Evolutionary conservation across 2,797 vertebrate genomes (phyloP), one percentile per base, ranked within the genome.

Genomic region (Tadarida brasiliensis): DNA sequence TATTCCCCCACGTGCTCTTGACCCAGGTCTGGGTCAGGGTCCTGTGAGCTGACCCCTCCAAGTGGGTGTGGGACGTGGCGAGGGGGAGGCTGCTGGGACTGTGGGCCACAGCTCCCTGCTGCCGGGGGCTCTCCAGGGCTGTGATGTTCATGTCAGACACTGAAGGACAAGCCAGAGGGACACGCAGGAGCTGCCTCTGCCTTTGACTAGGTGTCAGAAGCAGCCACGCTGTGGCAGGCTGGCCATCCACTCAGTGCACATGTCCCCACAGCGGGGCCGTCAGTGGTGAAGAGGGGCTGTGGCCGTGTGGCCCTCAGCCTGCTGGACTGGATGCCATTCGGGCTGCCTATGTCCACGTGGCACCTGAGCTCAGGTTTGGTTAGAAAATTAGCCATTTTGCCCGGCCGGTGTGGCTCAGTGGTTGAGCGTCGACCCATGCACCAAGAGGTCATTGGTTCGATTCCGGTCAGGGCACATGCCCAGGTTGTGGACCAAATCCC

Each of bases 111-210:
- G 74, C 28, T 35, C 68, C 49, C 26, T 24, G 82, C 20, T 1
- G 49, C 1, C 0, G 30, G 7, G 63, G 28, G 51, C 22, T 89
- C 59, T 19, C 76, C 65, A 51, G 67, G 44, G 70, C 47, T 81
- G 20, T 87, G 70, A 68, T 91, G 88, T 90, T 93, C 63, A 35
- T 17, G 68, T 92, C 92, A 86, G 77, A 24, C 12, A 17, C n/a
- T 20, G 26, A 35, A 89, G 22, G 78, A 74, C 17, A 47, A 59
- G 56, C 24, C 44, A 5, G 73, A 89, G 78, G 51, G 68, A 84
- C 77, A 56, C 2, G 1, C 57, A 39, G 11, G 54, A 47, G 86
- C 12, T 33, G 44, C 54, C 59, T 76, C 56, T 33, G 44, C 61
- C 44, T 16, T 6, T 5, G n/a, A 44, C 15, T 61, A 24, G 51